Evolutionary conservation across 2,113 vertebrate genomes (phyloP), one percentile per base, ranked within the genome.

Genomic region (Alces alces): DNA sequence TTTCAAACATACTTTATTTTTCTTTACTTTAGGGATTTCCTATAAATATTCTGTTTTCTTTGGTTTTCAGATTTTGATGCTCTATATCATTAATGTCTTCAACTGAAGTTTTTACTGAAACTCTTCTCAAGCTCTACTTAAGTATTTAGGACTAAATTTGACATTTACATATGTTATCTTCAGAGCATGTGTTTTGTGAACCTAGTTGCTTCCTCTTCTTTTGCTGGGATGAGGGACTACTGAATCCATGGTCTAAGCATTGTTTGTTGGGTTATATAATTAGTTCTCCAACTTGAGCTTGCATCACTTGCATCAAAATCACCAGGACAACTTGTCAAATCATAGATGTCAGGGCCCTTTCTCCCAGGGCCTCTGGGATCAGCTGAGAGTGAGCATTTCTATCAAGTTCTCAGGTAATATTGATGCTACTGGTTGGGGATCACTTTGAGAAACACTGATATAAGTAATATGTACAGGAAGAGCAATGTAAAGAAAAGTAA

Each of bases 41-140:
- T 93, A 7, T 89, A 93, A 89, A 96, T n/a, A 91, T 23, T 66
- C 57, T 13, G 4, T 52, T 73, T 84, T 30, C 21, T 50, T 4
- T 91, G 28, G 80, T 27, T 79, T 95, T 93, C 30, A 95, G 78
- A 85, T 89, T 89, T 93, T 91, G 66, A 89, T 52, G 23, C 2
- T 58, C 23, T 28, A 17, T 39, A 39, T 64, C 12, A 70, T 83
- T 95, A 43, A 36, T 9, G 52, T 47, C 19, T 89, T 87, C 57
- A 21, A 94, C 30, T 78, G 11, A 92, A 64, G 25, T 78, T 91
- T 73, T 93, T 55, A 55, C 7, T 82, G 36, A 54, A 76, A 83
- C 8, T 88, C 33, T 54, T 88, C 66, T 91, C 82, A 70, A 95
- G 64, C n/a, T 55, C 52, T 55, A 23, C n/a, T 25, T 60, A 17